Evolutionary conservation across 2,113 vertebrate genomes (phyloP), one percentile per base, ranked within the genome.

Genomic region (Tragelaphus scriptus): DNA sequence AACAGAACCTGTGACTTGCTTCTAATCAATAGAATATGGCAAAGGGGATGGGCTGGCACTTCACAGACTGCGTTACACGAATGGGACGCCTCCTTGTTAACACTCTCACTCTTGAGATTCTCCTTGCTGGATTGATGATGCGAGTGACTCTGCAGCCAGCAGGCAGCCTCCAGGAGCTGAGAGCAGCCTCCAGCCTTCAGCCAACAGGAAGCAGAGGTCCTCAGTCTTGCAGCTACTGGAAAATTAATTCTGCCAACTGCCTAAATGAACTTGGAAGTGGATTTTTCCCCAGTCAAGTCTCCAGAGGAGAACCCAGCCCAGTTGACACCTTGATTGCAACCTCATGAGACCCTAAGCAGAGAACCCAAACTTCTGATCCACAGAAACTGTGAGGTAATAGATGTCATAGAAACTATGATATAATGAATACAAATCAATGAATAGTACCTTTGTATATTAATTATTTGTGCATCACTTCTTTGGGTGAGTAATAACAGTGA

Each of bases 81-180:
- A n/a, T 25, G 26, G 32, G 17, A 65, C 1, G 47, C 91, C 32
- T 40, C 16, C 19, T 71, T 59, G 16, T 40, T 8, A 16, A 68
- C 55, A n/a, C 3, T 7, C 58, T 59, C 55, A 13, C 51, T 49
- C 12, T 53, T 58, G 44, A 79, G 47, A 40, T 40, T 30, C 28
- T 32, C 16, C 23, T 26, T 61, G 51, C 23, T 49, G 36, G 13
- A 30, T 0, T 19, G 14, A 30, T 15, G 5, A 32, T 47, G n/a
- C 7, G 4, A 30, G 25, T 40, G 47, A 6, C 2, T 1, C 2
- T 17, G 0, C 0, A 2, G 59, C 47, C 61, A n/a, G 26, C 36
- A 11, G 61, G 71, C 25, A 59, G 59, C 40, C 55, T 23, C 36
- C 15, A 3, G 16, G 21, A 81, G 51, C 59, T 17, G 15, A 59